Evolutionary conservation across 1,140 invertebrate species (phyloP).

Genomic region (Ostrea edulis): DNA sequence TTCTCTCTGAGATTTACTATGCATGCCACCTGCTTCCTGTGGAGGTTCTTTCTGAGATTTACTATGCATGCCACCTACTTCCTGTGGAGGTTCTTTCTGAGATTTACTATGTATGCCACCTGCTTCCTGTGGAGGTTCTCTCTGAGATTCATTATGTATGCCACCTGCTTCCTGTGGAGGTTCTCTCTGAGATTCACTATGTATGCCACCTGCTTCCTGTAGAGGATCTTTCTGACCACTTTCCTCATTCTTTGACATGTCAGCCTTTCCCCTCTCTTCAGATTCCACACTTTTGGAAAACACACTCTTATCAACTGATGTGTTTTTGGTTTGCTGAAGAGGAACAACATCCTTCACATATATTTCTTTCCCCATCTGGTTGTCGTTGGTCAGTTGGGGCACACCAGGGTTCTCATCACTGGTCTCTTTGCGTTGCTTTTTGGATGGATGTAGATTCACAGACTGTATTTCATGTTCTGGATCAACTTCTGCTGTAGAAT

Average conservation of each 20-base stretch:
- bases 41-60: too few relatives aligned
- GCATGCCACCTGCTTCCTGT: too few relatives aligned
- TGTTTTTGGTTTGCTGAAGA: not conserved
- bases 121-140: too few relatives aligned
- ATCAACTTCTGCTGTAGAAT: not conserved
- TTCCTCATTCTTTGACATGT: not conserved
- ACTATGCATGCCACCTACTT: too few relatives aligned
- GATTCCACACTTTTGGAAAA: not conserved
- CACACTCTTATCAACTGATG: not conserved
- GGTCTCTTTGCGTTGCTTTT: not conserved
- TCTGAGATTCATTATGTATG: too few relatives aligned
- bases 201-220: too few relatives aligned
- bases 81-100: too few relatives aligned
- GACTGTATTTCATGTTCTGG: not conserved
- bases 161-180: too few relatives aligned
- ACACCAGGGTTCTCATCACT: not conserved
- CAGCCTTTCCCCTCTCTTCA: not conserved
- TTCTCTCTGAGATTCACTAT: too few relatives aligned
- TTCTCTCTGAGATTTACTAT: not conserved
- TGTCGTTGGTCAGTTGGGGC: not conserved
- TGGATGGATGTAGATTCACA: not conserved
- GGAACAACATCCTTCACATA: not conserved
- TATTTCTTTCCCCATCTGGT: not conserved
- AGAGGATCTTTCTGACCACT: not conserved
- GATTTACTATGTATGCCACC: too few relatives aligned